Evolutionary conservation across 2,888 invertebrate species (phyloP).

Genomic region (Poecilobothrus nobilitatus): DNA sequence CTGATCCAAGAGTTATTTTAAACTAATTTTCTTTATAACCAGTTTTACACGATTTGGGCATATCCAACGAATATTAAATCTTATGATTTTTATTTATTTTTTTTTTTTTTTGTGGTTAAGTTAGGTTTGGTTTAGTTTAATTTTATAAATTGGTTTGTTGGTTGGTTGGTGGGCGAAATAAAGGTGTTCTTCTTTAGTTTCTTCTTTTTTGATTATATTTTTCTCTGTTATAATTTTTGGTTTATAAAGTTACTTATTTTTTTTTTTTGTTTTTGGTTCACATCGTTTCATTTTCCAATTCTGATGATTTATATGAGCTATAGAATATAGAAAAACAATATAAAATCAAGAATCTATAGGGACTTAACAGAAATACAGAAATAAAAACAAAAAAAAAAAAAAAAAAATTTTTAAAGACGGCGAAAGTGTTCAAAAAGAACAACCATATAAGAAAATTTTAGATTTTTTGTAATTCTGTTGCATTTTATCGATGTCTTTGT

Average conservation of each 20-base stretch:
- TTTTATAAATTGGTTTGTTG: neutral
- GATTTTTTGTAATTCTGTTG: neutral
- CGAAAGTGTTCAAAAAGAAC: constrained; percentile 2
- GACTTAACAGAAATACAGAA: too few relatives aligned
- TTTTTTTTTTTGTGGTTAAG: too few relatives aligned
- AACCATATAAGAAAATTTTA: neutral
- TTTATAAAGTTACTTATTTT: too few relatives aligned
- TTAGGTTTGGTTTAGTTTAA: neutral
- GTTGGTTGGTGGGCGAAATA: constrained; percentile 2
- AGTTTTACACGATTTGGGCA: constrained; percentile 6
- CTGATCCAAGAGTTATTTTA: neutral
- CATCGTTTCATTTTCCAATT: neutral
- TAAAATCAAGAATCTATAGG: too few relatives aligned
- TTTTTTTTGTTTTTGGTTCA: neutral
- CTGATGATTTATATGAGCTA: neutral
- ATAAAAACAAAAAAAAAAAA: too few relatives aligned
- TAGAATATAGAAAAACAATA: neutral
- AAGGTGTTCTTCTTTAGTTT: neutral
- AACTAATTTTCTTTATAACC: constrained; percentile 4
- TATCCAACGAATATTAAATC: neutral
- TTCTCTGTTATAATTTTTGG: neutral
- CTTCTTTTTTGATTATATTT: too few relatives aligned
- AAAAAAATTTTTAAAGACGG: neutral
- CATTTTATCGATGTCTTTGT: neutral
- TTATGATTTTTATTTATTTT: too few relatives aligned